These are phyloP conservation scores for Cheumatopsyche charites DNA, from an alignment of 1,140 invertebrate species.

Conservation along the genomic window DNA sequence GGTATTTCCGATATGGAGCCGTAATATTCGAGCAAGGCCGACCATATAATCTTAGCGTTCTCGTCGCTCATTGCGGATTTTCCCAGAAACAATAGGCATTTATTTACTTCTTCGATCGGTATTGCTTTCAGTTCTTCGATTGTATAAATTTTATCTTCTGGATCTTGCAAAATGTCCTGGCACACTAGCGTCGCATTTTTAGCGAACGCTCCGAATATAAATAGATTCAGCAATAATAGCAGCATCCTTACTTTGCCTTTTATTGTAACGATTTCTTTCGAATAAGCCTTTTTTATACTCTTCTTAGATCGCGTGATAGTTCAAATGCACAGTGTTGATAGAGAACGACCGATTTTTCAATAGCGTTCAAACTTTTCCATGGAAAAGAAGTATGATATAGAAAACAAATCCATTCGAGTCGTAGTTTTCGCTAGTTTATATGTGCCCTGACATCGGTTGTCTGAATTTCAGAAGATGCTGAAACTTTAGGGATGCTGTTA, in stretches of 20 bases:
- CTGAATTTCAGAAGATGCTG: conserved; percentile 1
- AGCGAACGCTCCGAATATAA: neutral
- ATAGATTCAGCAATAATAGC: neutral
- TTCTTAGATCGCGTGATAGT: neutral
- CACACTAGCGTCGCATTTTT: conserved; percentile 10
- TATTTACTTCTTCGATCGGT: conserved; percentile 50
- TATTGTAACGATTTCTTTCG: neutral
- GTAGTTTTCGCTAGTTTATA: neutral
- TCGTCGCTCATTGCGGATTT: conserved; percentile 49
- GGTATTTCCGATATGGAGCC: conserved; percentile 54
- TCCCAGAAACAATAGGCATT: conserved; percentile 53
- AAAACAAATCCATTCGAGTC: neutral
- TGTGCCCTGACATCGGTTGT: conserved; percentile 1
- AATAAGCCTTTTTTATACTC: neutral
- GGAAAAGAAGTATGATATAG: neutral
- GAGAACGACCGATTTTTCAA: neutral
- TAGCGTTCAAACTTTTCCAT: neutral
- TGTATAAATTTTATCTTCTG: conserved; percentile 47
- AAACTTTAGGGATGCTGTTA: conserved; percentile 5
- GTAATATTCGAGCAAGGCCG: conserved; percentile 51
- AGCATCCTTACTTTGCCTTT: neutral
- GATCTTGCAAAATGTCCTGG: conserved; percentile 49
- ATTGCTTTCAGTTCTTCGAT: conserved; percentile 51
- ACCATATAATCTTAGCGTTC: conserved; percentile 55
- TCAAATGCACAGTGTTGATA: neutral